Base-by-base conservation (phyloP, 2,888 invertebrate species). In the Podotricha telesiphe region DNA sequence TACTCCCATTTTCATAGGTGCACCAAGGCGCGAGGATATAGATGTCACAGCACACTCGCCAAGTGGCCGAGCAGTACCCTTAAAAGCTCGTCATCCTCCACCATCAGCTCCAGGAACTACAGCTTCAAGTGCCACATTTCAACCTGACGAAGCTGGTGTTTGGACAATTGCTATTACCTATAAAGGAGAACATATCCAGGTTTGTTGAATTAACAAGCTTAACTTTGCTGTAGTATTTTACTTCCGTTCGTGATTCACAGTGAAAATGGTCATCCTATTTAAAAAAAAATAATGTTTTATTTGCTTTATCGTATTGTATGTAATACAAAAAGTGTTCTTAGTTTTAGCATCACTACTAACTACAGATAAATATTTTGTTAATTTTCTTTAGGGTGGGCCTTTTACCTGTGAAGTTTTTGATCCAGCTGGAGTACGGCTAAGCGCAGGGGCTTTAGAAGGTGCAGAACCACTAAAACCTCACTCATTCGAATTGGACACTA, bases 81-180 rank as follows among this genome's bases (percentile, higher is more conserved):
- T 93, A 1, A 82, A 88, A 51, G 80, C 91, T 0, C 85, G 91
- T 0, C 92, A 92, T 84, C 97, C 97, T 0, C 95, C 97, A n/a
- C 96, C 95, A 53, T 96, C 96, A 73, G 95, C 96, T n/a, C 96
- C 96, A 56, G 98, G 97, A 67, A 97, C 97, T 65, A 98, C 93
- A 0, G 91, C 92, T 37, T 93, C 98, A 83, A 97, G 97, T 76
- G 98, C 99, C 75, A 98, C 98, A 79, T 99, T 99, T 88, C 98
- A 98, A 83, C 99, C 99, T 0, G 97, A 98, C 79, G 99, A 99
- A 92, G 97, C 98, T 48, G 99, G 99, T 68, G 97, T 98, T 81
- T 99, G 99, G 99, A 96, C 97, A 78, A 98, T 99, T 68, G 97
- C 97, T 74, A 98, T 99, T 74, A 96, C 97, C 42, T 99, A 99